Evolutionary conservation across 2,888 invertebrate genomes (phyloP).

Genomic region (Hemicrepidius hirtus): DNA sequence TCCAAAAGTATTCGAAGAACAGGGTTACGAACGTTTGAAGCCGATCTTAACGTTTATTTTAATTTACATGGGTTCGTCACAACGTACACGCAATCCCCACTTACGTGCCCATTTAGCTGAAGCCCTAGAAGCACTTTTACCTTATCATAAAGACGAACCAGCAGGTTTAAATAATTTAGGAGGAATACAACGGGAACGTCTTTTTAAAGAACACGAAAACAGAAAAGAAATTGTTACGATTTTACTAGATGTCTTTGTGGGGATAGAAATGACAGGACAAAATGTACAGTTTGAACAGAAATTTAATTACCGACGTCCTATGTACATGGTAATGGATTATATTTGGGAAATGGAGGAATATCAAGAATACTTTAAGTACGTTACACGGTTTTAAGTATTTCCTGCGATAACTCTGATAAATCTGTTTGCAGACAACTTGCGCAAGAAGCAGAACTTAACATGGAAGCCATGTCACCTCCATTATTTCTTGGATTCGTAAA

Average conservation of each 20-base stretch:
- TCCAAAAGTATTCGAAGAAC: slow-evolving; percentile 79
- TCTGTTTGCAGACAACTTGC: slow-evolving; percentile 79
- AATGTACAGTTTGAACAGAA: slow-evolving; percentile 97
- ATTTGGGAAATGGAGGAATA: slow-evolving; percentile 91
- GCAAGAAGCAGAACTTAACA: slow-evolving; percentile 86
- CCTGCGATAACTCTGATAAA: too few species aligned
- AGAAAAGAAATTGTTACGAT: slow-evolving; percentile 83
- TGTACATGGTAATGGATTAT: slow-evolving; percentile 95
- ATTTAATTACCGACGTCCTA: slow-evolving; percentile 95
- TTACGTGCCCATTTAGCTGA: slow-evolving; percentile 93
- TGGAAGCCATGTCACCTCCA: slow-evolving; percentile 93
- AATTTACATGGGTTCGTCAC: slow-evolving; percentile 90
- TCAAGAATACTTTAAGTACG: slow-evolving; percentile 83
- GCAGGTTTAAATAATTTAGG: slow-evolving; percentile 70
- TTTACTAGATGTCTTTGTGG: slow-evolving; percentile 94
- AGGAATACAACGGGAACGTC: slow-evolving; percentile 80
- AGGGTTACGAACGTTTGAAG: slow-evolving; percentile 77
- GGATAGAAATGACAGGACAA: slow-evolving; percentile 97
- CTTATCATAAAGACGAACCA: slow-evolving; percentile 78
- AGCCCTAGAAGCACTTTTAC: slow-evolving; percentile 90
- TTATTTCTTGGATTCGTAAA: slow-evolving; percentile 96
- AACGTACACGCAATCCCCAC: slow-evolving; percentile 89
- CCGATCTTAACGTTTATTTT: slow-evolving; percentile 87
- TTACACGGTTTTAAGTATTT: slow-evolving; percentile 45
- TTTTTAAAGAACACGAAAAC: slow-evolving; percentile 87